Conservation (phyloP, 2,888 invertebrate genomes). For the Dolichopus griseipennis region DNA sequence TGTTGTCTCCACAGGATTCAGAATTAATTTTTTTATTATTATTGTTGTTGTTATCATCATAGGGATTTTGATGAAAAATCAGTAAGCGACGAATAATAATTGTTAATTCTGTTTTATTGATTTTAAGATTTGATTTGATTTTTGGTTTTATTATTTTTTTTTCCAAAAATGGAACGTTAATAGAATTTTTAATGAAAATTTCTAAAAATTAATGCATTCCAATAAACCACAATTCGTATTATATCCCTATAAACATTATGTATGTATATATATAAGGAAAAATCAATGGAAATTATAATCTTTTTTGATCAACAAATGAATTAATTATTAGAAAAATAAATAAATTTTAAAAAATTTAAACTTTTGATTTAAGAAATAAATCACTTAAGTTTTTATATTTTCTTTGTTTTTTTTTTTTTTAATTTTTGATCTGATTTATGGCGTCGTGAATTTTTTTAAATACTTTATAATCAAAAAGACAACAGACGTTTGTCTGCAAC, state of each 20-base stretch:
- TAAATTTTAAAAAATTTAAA: no score
- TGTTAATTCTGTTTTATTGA: neutral
- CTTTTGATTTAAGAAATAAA: no score
- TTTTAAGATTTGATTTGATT: neutral
- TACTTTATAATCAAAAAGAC: no score
- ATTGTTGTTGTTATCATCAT: neutral
- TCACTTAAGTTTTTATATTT: no score
- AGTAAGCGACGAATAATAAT: neutral
- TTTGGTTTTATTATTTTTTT: no score
- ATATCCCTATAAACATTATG: neutral
- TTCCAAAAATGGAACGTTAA: neutral
- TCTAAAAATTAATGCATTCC: neutral
- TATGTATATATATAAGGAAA: neutral
- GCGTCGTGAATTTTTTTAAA: no score
- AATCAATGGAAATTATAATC: neutral
- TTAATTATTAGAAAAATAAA: neutral
- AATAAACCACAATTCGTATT: neutral
- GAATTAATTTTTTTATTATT: neutral
- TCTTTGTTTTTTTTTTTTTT: no score
- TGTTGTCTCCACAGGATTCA: neutral
- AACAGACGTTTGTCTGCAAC: no score
- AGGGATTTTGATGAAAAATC: neutral
- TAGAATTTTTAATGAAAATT: slow-evolving; percentile 1
- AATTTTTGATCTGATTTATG: no score
- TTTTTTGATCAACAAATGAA: neutral